Evolutionary conservation across 2,888 invertebrate species (phyloP).

Genomic region (Cacoxenus indagator): DNA sequence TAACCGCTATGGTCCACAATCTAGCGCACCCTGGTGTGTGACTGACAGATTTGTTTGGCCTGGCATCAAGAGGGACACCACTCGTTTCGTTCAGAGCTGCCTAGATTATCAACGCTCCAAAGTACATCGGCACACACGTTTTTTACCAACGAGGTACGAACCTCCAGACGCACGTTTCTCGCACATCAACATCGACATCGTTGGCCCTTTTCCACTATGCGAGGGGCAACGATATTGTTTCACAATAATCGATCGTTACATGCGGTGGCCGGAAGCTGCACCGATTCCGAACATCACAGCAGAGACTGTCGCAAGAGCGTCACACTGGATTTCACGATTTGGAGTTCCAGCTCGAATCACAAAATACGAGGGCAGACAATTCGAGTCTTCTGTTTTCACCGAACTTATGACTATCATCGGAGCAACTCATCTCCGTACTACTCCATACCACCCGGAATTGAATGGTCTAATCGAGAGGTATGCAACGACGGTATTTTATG

Average conservation of each 20-base stretch:
- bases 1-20: too few species aligned
- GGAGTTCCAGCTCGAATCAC: slow-evolving; percentile 21
- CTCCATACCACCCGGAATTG: neutral
- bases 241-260: slow-evolving; percentile 22
- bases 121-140: neutral
- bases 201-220: too few species aligned
- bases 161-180: neutral
- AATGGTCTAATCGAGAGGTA: neutral
- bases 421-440: too few species aligned
- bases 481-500: too few species aligned
- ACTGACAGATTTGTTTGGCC: slow-evolving; percentile 27
- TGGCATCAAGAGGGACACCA: slow-evolving; percentile 2
- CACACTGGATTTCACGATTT: too few species aligned
- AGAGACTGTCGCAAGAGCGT: slow-evolving; percentile 13
- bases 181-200: too few species aligned
- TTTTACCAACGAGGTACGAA: neutral
- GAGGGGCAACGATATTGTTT: too few species aligned
- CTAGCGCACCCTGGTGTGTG: too few species aligned
- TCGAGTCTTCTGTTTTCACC: neutral
- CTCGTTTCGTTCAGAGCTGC: neutral
- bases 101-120: slow-evolving; percentile 13
- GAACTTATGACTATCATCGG: slow-evolving; percentile 7
- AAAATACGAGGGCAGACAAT: slow-evolving; percentile 22
- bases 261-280: slow-evolving; percentile 24
- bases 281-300: slow-evolving; percentile 26